Conservation (phyloP, 1,140 invertebrate species). For the Drosophila trapezifrons region DNA sequence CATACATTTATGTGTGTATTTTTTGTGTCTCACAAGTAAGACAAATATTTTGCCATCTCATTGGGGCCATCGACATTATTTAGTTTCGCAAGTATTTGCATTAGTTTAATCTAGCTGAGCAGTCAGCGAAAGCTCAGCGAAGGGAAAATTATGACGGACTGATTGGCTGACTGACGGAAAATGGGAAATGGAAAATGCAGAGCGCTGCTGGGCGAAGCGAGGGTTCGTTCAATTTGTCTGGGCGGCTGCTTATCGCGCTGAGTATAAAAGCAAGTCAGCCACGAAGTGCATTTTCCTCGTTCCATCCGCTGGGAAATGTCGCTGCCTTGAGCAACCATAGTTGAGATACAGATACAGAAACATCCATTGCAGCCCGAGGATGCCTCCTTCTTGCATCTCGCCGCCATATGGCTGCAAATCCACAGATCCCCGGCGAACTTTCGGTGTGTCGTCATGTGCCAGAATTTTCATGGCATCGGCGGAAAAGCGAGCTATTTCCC, state of each 20-base stretch:
- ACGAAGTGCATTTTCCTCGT: constrained; percentile 21
- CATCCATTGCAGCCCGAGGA: not conserved
- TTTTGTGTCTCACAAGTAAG: not conserved
- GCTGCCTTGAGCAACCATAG: constrained; percentile 26
- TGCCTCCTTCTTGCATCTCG: constrained; percentile 18
- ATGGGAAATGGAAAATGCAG: constrained; percentile 7
- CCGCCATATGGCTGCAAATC: constrained; percentile 13
- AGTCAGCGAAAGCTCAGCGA: constrained; percentile 42
- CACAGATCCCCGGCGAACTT: constrained; percentile 30
- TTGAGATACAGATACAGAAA: constrained; percentile 20
- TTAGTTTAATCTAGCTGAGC: constrained; percentile 20
- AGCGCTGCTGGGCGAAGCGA: not conserved
- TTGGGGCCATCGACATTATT: constrained; percentile 25
- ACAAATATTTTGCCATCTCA: constrained; percentile 9
- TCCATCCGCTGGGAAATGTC: constrained; percentile 5
- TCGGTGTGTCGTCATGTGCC: constrained; percentile 46
- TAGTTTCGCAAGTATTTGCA: constrained; percentile 38
- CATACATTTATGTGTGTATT: too few species aligned
- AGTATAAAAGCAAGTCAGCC: constrained; percentile 65
- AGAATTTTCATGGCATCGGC: constrained; percentile 35
- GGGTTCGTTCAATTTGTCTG: constrained; percentile 35
- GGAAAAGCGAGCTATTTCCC: constrained; percentile 32
- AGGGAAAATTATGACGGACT: constrained; percentile 60
- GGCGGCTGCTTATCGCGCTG: constrained; percentile 51
- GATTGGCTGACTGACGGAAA: constrained; percentile 20